phyloP scores from a whole-genome alignment of 1,140 invertebrate genomes.

The Centruroides vittatus region DNA sequence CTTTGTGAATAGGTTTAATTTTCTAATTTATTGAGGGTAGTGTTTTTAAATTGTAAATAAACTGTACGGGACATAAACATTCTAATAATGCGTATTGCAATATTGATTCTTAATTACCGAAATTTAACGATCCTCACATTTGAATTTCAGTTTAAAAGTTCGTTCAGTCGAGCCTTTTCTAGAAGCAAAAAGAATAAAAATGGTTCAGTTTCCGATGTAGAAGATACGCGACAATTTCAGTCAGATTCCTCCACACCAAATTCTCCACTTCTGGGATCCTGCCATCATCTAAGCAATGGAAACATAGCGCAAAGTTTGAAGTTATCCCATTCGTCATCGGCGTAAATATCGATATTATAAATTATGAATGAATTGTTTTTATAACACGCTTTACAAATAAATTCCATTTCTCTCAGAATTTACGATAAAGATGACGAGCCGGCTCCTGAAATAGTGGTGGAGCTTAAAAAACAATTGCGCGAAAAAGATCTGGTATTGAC shows the following conservation, averaged over 20 bases:
- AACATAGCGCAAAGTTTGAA: not conserved
- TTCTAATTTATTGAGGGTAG: too few species aligned
- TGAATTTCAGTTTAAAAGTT: constrained; percentile 56
- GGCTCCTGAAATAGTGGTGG: constrained; percentile 1
- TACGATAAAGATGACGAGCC: constrained; percentile 1
- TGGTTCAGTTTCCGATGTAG: constrained; percentile 47
- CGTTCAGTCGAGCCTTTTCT: constrained; percentile 96
- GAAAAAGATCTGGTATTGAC: constrained; percentile 94
- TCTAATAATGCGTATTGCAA: not conserved
- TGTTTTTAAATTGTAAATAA: not conserved
- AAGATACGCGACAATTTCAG: constrained; percentile 26
- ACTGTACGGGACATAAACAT: not conserved
- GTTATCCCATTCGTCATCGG: not conserved
- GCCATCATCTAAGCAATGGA: constrained; percentile 7
- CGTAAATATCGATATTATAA: not conserved
- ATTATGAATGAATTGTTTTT: too few species aligned
- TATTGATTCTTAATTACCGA: too few species aligned
- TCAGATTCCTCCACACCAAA: constrained; percentile 14
- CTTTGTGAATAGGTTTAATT: too few species aligned
- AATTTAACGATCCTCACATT: not conserved
- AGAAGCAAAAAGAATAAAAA: constrained; percentile 46
- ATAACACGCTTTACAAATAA: not conserved
- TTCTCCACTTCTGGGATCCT: constrained; percentile 22
- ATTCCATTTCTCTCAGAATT: not conserved
- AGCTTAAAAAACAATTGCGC: constrained; percentile 46